Evolutionary conservation across 2,888 invertebrate genomes (phyloP).

Genomic region (Heliconius erato): DNA sequence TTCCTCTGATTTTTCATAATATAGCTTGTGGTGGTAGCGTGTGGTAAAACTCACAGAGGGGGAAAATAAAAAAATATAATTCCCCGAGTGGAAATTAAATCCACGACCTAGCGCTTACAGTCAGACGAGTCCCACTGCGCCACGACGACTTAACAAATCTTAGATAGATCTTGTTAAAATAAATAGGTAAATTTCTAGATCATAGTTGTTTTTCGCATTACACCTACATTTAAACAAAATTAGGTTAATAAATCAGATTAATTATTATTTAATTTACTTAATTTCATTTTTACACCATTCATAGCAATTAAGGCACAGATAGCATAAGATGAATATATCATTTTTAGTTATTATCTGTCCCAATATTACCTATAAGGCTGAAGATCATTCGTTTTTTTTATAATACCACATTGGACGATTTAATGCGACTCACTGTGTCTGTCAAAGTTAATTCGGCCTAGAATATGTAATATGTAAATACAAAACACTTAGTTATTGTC

Average conservation of each 20-base stretch:
- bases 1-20: background rate
- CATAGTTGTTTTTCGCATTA: background rate
- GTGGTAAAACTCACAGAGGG: background rate
- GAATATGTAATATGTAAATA: too few relatives aligned
- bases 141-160: background rate
- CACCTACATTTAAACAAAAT: background rate
- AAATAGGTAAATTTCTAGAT: background rate
- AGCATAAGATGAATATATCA: too few relatives aligned
- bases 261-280: constrained; percentile 4
- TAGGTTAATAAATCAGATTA: constrained; percentile 11
- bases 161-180: too few relatives aligned
- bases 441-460: too few relatives aligned
- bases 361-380: too few relatives aligned
- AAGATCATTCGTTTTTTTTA: too few relatives aligned
- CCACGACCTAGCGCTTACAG: background rate
- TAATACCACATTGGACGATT: too few relatives aligned
- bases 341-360: too few relatives aligned
- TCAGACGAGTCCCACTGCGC: background rate
- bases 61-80: background rate
- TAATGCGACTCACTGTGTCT: too few relatives aligned
- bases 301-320: background rate
- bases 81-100: background rate
- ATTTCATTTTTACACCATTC: background rate
- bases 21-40: background rate
- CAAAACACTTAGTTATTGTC: too few relatives aligned